phyloP scores from a whole-genome alignment of 2,797 vertebrate species.

The Sebastes iracundus region DNA sequence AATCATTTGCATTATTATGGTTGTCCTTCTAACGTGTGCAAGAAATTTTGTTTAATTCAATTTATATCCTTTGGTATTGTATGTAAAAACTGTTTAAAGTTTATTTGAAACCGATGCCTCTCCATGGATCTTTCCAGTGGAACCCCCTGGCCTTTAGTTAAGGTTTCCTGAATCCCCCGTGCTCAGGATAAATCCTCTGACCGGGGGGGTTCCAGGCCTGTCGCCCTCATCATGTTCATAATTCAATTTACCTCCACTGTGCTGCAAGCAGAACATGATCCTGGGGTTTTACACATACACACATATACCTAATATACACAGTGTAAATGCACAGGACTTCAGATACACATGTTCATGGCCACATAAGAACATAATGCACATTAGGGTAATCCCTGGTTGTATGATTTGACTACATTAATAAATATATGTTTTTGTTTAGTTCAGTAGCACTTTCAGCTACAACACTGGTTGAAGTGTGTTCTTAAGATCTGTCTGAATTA shows the following conservation, averaged over 20 bases:
- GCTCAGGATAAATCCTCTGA: slow-evolving; percentile 59
- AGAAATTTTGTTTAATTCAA: background rate
- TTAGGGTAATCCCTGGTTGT: background rate
- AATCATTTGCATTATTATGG: background rate
- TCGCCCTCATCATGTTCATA: slow-evolving; percentile 69
- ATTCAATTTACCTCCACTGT: slow-evolving; percentile 69
- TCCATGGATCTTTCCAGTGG: slow-evolving; percentile 13
- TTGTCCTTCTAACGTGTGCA: background rate
- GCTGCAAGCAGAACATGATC: slow-evolving; percentile 64
- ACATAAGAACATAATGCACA: background rate
- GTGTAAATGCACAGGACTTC: slow-evolving; percentile 30
- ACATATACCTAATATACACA: slow-evolving; percentile 35
- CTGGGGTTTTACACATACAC: slow-evolving; percentile 50
- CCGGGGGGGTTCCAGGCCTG: slow-evolving; percentile 21
- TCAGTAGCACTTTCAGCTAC: background rate
- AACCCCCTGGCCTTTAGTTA: slow-evolving; percentile 41
- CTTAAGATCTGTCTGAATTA: background rate
- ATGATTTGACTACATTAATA: background rate
- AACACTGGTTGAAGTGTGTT: background rate
- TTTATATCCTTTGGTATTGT: background rate
- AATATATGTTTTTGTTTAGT: background rate
- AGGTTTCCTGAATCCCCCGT: slow-evolving; percentile 42
- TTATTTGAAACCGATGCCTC: background rate
- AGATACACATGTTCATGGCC: background rate
- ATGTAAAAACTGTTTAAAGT: slow-evolving; percentile 1